phyloP scores from a whole-genome alignment of 2,888 invertebrate genomes.

The Prionchulus punctatus region DNA sequence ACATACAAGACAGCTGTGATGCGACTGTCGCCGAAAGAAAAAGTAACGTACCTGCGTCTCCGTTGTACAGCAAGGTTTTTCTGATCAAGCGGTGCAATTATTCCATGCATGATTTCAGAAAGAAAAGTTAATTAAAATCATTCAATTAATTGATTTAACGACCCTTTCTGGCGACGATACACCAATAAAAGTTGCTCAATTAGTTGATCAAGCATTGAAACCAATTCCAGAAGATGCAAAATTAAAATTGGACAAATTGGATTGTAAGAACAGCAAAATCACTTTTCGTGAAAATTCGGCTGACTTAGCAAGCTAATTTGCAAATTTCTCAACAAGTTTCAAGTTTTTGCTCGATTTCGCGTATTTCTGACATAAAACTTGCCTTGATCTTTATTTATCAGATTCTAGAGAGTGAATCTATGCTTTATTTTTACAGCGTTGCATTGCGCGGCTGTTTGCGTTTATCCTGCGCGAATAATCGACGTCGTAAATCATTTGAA shows the following conservation, averaged over 20 bases:
- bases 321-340: no score
- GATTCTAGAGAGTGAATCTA: no score
- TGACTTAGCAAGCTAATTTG: no score
- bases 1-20: no score
- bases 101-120: no score
- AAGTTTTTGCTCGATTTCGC: no score
- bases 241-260: not conserved
- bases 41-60: no score
- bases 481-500: slow-evolving; percentile 36
- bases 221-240: slow-evolving; percentile 18
- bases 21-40: no score
- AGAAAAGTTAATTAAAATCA: no score
- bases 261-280: slow-evolving; percentile 1
- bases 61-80: no score
- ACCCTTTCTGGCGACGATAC: slow-evolving; percentile 59
- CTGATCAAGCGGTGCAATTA: no score
- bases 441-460: slow-evolving; percentile 75
- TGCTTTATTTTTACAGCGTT: slow-evolving; percentile 23
- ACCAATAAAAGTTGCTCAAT: slow-evolving; percentile 53
- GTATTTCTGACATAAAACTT: no score
- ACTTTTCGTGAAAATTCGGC: not conserved
- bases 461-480: slow-evolving; percentile 68
- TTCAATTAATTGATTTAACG: slow-evolving; percentile 77
- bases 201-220: slow-evolving; percentile 58
- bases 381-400: not conserved